These are phyloP conservation scores for Plagodis dolabraria DNA, from an alignment of 2,888 invertebrate genomes.

Conservation along the genomic window DNA sequence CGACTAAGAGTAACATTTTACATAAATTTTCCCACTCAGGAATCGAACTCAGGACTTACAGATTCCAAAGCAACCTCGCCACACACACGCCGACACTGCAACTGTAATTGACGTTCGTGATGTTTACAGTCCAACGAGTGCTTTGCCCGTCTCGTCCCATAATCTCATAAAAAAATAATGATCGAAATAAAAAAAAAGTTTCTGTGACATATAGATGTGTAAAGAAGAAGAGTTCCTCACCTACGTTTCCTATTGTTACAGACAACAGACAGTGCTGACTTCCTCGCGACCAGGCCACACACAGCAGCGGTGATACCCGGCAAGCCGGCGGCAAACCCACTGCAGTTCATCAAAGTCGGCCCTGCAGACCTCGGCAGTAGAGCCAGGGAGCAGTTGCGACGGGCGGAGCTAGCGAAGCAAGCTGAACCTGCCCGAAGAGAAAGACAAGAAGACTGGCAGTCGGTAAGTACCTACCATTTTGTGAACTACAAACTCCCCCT, in stretches of 20 bases:
- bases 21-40: no score
- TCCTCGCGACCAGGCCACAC: conserved; percentile 78
- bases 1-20: no score
- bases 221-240: background rate
- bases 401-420: conserved; percentile 93
- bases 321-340: conserved; percentile 93
- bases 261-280: conserved; percentile 82
- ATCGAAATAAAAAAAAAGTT: no score
- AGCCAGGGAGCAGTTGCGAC: conserved; percentile 93
- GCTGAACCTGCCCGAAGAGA: conserved; percentile 92
- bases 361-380: conserved; percentile 94
- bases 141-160: background rate
- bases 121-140: no score
- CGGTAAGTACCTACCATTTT: conserved; percentile 85
- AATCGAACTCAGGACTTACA: no score
- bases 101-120: conserved; percentile 11
- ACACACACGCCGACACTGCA: no score
- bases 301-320: conserved; percentile 89
- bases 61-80: no score
- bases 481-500: no score
- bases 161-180: no score
- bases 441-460: conserved; percentile 96
- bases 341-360: conserved; percentile 95
- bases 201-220: no score
- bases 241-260: conserved; percentile 45